phyloP scores from a whole-genome alignment of 2,797 vertebrate species.

The Semotilus atromaculatus region DNA sequence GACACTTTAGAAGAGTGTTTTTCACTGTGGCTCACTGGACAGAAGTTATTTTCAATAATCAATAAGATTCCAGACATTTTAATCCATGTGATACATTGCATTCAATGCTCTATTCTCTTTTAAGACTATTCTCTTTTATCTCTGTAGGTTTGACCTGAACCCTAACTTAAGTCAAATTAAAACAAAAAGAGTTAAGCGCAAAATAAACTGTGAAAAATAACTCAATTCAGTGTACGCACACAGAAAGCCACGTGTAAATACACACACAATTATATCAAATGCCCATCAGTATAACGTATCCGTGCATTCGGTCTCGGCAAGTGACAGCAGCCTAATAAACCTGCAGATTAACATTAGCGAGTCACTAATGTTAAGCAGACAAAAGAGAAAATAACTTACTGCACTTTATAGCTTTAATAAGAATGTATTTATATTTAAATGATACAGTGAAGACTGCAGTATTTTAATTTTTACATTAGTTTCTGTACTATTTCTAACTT shows the following conservation, averaged over 20 bases:
- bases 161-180: neutral
- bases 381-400: neutral
- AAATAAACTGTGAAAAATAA: neutral
- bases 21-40: constrained; percentile 1
- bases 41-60: constrained; percentile 7
- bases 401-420: neutral
- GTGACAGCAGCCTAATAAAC: too few relatives aligned
- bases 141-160: neutral
- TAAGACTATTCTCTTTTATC: neutral
- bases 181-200: neutral
- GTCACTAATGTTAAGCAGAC: neutral
- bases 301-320: too few relatives aligned
- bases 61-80: neutral
- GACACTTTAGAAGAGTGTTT: neutral
- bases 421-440: neutral
- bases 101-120: neutral
- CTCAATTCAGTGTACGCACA: neutral
- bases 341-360: too few relatives aligned
- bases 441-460: neutral
- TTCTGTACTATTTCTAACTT: neutral
- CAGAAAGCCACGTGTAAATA: too few relatives aligned
- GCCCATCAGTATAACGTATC: too few relatives aligned
- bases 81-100: neutral
- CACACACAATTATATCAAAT: too few relatives aligned
- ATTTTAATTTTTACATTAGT: too few relatives aligned